Evolutionary conservation across 2,113 vertebrate species (phyloP), one percentile per base, ranked within the genome.

Genomic region (Cathartes aura): DNA sequence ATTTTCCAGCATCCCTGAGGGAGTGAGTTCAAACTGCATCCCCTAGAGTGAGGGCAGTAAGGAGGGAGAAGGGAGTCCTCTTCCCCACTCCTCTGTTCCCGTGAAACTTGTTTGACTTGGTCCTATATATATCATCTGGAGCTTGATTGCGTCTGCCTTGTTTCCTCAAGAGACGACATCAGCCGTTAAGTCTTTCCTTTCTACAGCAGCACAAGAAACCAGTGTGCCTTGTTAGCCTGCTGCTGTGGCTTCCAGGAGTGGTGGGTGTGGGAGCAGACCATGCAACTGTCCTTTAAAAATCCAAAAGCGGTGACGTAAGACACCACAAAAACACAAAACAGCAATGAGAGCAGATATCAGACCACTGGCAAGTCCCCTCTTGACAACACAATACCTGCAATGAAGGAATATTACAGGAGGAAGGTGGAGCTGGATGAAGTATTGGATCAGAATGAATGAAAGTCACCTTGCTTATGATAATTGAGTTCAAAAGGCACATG

Each of bases 81-180:
- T 66, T 6, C 5, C 10, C 4, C 0, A 11, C 2, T 43, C 13
- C 26, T 32, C 15, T 82, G 16, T 13, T 67, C 19, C 32, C 11
- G 10, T 29, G 16, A 42, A 67, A 19, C 19, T 43, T 36, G 2
- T 36, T 67, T 73, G 26, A 30, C 8, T 50, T 53, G 34, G 5
- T 68, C 42, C 6, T 40, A 7, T 30, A 47, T 12, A 34, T 15
- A 11, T 58, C 0, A 40, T 9, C 4, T 36, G 15, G 27, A 62
- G 9, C 53, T 40, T 56, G 26, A 27, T 6, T 40, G 6, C 0
- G 1, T 52, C 36, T 88, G 8, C 36, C 27, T 47, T 4, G 0
- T 78, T 71, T 82, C 11, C 13, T 55, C 7, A 11, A 42, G 27
- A 38, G 10, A 17, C 7, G 9, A 34, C 5, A 23, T 20, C 36